phyloP scores from a whole-genome alignment of 2,113 vertebrate species.

The Argyrosomus japonicus region DNA sequence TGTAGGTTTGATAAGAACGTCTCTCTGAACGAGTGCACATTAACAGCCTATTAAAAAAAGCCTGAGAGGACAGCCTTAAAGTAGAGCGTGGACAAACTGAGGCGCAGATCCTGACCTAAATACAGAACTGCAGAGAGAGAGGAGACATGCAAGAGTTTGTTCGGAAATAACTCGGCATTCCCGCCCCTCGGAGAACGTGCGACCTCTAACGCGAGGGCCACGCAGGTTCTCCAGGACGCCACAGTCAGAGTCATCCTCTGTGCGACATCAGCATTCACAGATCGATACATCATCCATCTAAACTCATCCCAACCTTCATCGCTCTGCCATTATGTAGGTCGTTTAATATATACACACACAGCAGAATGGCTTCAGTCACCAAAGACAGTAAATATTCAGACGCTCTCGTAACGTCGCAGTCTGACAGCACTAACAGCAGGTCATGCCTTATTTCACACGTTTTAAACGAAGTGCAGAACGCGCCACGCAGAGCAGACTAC shows the following conservation, averaged over 20 bases:
- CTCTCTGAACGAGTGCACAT: conserved; percentile 11
- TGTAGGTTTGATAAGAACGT: neutral
- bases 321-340: neutral
- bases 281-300: conserved; percentile 35
- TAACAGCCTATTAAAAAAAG: conserved; percentile 28
- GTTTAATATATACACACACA: neutral
- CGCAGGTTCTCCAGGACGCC: neutral
- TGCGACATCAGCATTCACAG: conserved; percentile 17
- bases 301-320: conserved; percentile 6
- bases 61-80: conserved; percentile 40
- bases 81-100: conserved; percentile 47
- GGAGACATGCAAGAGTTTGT: conserved; percentile 26
- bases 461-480: neutral
- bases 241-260: neutral
- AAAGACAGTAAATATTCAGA: neutral
- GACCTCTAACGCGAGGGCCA: conserved; percentile 2
- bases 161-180: conserved; percentile 46
- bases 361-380: neutral
- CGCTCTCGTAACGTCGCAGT: neutral
- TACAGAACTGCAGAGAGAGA: conserved; percentile 35
- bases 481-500: neutral
- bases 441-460: neutral
- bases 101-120: conserved; percentile 63
- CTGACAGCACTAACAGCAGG: neutral
- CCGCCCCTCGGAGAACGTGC: conserved; percentile 6